phyloP scores from a whole-genome alignment of 1,140 invertebrate species.

The Chionoecetes opilio region DNA sequence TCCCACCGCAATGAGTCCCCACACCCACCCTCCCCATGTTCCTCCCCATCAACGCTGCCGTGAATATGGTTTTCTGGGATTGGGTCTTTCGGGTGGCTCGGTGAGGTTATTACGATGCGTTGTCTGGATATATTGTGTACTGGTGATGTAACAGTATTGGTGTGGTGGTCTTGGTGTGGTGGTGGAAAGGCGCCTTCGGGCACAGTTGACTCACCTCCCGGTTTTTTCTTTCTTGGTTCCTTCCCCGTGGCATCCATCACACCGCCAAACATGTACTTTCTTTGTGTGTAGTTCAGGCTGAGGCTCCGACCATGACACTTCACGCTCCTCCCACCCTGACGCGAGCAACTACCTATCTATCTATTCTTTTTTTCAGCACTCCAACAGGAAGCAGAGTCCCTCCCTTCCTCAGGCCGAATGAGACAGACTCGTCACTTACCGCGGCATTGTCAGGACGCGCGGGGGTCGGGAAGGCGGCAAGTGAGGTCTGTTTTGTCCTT shows the following conservation, averaged over 20 bases:
- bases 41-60: neutral
- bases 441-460: neutral
- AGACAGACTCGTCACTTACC: neutral
- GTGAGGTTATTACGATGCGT: too few relatives aligned
- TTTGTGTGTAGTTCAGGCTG: slow-evolving; percentile 68
- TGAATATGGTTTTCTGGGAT: neutral
- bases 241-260: slow-evolving; percentile 52
- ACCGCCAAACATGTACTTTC: slow-evolving; percentile 66
- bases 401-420: neutral
- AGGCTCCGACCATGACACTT: neutral
- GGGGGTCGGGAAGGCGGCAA: slow-evolving; percentile 22
- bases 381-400: neutral
- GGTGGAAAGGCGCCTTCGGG: slow-evolving; percentile 60
- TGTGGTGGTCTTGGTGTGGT: neutral
- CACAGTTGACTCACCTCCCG: slow-evolving; percentile 56
- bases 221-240: slow-evolving; percentile 72
- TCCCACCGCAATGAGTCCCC: neutral
- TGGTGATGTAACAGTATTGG: neutral
- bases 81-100: neutral
- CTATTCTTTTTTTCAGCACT: neutral
- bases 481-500: slow-evolving; percentile 29
- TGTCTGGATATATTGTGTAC: neutral
- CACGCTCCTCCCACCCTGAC: neutral
- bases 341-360: neutral
- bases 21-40: slow-evolving; percentile 5